Evolutionary conservation across 2,113 vertebrate species (phyloP).

Genomic region (Zosterops japonicus): DNA sequence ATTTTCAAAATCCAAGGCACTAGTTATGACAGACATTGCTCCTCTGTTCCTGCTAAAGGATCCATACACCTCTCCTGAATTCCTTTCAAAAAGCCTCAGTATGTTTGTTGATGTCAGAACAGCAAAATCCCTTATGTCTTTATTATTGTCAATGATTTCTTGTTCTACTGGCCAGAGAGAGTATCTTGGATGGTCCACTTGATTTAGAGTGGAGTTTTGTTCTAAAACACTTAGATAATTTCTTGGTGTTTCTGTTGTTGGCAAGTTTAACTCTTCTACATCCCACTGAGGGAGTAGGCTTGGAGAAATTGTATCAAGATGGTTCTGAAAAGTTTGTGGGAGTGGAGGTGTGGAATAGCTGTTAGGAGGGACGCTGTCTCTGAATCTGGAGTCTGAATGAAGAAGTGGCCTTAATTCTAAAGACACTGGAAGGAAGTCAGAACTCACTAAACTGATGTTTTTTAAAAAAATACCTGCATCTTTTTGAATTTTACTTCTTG

Average conservation of each 20-base stretch:
- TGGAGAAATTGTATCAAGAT: background rate
- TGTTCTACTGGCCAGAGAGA: background rate
- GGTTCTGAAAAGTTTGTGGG: background rate
- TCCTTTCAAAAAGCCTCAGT: background rate
- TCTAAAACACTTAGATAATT: background rate
- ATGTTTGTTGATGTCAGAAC: background rate
- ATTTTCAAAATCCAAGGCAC: constrained; percentile 11
- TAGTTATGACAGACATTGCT: background rate
- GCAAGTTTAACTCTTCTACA: background rate
- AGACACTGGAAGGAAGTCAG: constrained; percentile 2
- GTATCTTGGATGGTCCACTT: background rate
- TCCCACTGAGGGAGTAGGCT: background rate
- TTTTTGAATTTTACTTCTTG: background rate
- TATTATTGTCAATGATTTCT: background rate
- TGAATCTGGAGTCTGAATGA: background rate
- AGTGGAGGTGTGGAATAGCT: constrained; percentile 27
- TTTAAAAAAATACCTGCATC: background rate
- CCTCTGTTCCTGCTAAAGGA: background rate
- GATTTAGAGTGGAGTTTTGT: background rate
- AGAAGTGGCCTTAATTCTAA: constrained; percentile 27
- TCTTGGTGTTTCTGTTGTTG: background rate
- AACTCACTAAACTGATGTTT: background rate
- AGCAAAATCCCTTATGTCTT: background rate
- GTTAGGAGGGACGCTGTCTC: background rate
- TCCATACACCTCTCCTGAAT: background rate